Evolutionary conservation across 1,140 invertebrate genomes (phyloP).

Genomic region (Triops cancriformis): DNA sequence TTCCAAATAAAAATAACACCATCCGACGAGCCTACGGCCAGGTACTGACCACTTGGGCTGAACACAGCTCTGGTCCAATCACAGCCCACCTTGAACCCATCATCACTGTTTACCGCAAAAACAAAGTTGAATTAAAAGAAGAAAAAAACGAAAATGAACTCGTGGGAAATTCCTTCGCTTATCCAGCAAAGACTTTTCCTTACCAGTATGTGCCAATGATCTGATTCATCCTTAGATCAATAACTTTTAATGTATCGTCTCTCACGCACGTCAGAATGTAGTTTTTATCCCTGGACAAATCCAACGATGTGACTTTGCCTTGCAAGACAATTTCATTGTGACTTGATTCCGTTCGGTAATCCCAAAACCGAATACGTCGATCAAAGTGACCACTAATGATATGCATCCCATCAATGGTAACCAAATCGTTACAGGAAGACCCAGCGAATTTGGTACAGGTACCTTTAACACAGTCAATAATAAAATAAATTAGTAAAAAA

Average conservation of each 20-base stretch:
- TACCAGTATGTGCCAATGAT: slow-evolving; percentile 82
- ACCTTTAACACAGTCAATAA: slow-evolving; percentile 46
- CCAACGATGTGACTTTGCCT: slow-evolving; percentile 90
- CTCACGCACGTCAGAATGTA: slow-evolving; percentile 82
- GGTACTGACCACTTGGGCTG: slow-evolving; percentile 78
- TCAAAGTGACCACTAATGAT: slow-evolving; percentile 97
- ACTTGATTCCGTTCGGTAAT: slow-evolving; percentile 54
- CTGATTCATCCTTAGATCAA: slow-evolving; percentile 86
- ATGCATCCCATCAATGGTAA: slow-evolving; percentile 73
- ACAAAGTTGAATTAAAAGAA: slow-evolving; percentile 17
- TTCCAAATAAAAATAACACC: slow-evolving; percentile 90
- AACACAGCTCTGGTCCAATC: slow-evolving; percentile 89
- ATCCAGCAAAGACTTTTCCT: slow-evolving; percentile 35
- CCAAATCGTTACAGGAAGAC: slow-evolving; percentile 91
- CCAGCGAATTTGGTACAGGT: slow-evolving; percentile 94
- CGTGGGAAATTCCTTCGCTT: slow-evolving; percentile 15
- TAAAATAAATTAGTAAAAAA: neutral
- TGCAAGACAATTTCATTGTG: slow-evolving; percentile 71
- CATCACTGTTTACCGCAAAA: slow-evolving; percentile 57
- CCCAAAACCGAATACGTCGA: slow-evolving; percentile 94
- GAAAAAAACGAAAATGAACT: neutral
- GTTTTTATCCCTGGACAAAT: slow-evolving; percentile 72
- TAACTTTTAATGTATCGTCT: slow-evolving; percentile 86
- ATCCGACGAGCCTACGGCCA: slow-evolving; percentile 81
- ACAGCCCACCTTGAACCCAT: slow-evolving; percentile 88